phyloP scores from a whole-genome alignment of 2,888 invertebrate species.

The Dromius quadrimaculatus region DNA sequence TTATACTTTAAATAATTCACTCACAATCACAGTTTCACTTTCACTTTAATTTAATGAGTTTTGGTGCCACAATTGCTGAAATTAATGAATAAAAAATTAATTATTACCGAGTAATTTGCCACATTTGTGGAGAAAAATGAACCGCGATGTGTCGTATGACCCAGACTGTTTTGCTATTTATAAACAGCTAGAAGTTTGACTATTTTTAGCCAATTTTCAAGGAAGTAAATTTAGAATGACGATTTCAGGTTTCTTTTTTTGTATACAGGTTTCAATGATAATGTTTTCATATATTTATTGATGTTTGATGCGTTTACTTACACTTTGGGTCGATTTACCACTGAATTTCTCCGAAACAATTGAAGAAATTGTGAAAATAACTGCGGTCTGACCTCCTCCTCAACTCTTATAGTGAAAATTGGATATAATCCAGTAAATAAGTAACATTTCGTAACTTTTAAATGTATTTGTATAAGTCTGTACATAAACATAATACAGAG shows the following conservation, averaged over 20 bases:
- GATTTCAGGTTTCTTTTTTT: not conserved
- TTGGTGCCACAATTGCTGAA: conserved; percentile 6
- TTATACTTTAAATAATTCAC: conserved; percentile 5
- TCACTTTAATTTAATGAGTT: not conserved
- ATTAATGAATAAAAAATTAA: not conserved
- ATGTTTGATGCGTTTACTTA: conserved; percentile 21
- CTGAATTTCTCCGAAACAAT: conserved; percentile 10
- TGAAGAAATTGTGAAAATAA: conserved; percentile 33
- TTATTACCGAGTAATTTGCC: conserved; percentile 39
- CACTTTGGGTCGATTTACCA: conserved; percentile 3
- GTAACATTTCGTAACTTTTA: conserved; percentile 51
- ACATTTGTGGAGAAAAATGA: conserved; percentile 29
- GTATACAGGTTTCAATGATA: not conserved
- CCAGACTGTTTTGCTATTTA: conserved; percentile 50
- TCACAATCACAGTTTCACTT: conserved; percentile 4
- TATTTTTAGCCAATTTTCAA: conserved; percentile 49
- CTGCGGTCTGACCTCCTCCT: conserved; percentile 3
- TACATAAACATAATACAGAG: conserved; percentile 52
- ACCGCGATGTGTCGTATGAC: conserved; percentile 47
- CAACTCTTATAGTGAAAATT: conserved; percentile 20
- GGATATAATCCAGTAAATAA: conserved; percentile 50
- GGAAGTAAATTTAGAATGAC: conserved; percentile 49
- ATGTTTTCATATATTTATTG: conserved; percentile 4
- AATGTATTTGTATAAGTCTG: conserved; percentile 50
- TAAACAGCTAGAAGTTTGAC: conserved; percentile 47